phyloP scores from a whole-genome alignment of 2,113 vertebrate genomes.

The Psettodes erumei region DNA sequence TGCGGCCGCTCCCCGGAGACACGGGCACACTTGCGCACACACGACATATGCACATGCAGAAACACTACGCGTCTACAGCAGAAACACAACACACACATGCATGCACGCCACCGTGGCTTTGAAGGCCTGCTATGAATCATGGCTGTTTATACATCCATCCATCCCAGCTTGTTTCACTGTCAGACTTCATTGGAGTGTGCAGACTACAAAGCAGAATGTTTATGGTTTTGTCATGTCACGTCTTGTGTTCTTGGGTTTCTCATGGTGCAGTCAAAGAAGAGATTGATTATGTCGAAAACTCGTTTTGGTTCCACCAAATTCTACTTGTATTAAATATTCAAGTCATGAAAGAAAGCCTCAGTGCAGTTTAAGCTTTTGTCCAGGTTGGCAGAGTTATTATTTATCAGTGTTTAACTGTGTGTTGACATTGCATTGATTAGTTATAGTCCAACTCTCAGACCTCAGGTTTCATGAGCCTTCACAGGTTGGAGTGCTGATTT shows the following conservation, averaged over 20 bases:
- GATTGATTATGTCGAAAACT: constrained; percentile 48
- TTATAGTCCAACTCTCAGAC: constrained; percentile 27
- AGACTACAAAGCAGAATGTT: constrained; percentile 67
- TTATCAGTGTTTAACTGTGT: constrained; percentile 44
- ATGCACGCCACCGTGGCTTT: constrained; percentile 18
- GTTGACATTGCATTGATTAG: constrained; percentile 57
- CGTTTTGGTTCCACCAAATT: constrained; percentile 4
- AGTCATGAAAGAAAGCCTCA: constrained; percentile 26
- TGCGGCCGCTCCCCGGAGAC: constrained; percentile 24
- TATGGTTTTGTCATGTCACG: constrained; percentile 62
- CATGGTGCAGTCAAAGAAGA: constrained; percentile 47
- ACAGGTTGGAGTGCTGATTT: constrained; percentile 42
- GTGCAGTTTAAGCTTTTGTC: constrained; percentile 1
- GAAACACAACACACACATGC: constrained; percentile 35
- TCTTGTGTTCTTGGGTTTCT: constrained; percentile 39
- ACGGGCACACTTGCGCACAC: constrained; percentile 4
- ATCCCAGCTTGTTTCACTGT: constrained; percentile 59
- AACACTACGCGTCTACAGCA: constrained; percentile 30
- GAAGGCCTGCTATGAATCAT: constrained; percentile 69
- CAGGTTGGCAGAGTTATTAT: constrained; percentile 25
- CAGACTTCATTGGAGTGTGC: constrained; percentile 60
- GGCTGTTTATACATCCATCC: constrained; percentile 71
- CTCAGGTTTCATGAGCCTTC: constrained; percentile 13
- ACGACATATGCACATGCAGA: constrained; percentile 37
- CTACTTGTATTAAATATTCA: constrained; percentile 36